Base-by-base conservation (phyloP, 2,113 vertebrate species). In the Gavia stellata region DNA sequence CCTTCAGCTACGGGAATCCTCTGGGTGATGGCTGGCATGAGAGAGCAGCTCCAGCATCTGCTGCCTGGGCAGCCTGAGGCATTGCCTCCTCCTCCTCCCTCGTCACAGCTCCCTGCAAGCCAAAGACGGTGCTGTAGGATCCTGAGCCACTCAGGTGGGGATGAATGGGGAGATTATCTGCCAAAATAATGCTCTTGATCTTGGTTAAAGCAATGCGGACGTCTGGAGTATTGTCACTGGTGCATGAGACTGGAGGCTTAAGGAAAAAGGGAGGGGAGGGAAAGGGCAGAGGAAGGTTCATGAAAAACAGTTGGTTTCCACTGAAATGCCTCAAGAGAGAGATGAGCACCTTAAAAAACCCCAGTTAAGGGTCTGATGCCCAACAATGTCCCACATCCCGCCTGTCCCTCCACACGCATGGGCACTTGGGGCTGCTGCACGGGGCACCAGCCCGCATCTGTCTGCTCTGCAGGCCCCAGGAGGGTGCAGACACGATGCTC, bases 341-440 rank as follows among this genome's bases (percentile, higher is more conserved):
- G 36, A 50, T 7, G 12, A 50, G 73, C 47, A 36, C 53, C 28
- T 47, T 7, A 59, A 53, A 49, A 80, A 75, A 7, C 23, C 58
- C 49, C 6, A 2, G 33, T 3, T 20, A 61, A 47, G 18, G 49
- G 17, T 59, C 3, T 36, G 56, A 63, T 28, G 74, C 17, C n/a
- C 56, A 82, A n/a, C 28, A 9, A 1, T 2, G 16, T 34, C 65
- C 66, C 3, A 3, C 26, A 26, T 34, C 47, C 70, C 5, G 1
- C 44, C 82, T 10, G 36, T 15, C 40, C 73, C 40, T 53, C 38
- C 23, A 8, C 2, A 7, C 1, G 0, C 0, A 0, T 0, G 7
- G 42, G 17, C 25, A 8, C 34, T 6, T 29, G 0, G 0, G 58
- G 31, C 7, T 2, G 0, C 38, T 23, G 49, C 70, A 23, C 0